Conservation (phyloP, 1,140 invertebrate genomes). For the Ceratina japonica region DNA sequence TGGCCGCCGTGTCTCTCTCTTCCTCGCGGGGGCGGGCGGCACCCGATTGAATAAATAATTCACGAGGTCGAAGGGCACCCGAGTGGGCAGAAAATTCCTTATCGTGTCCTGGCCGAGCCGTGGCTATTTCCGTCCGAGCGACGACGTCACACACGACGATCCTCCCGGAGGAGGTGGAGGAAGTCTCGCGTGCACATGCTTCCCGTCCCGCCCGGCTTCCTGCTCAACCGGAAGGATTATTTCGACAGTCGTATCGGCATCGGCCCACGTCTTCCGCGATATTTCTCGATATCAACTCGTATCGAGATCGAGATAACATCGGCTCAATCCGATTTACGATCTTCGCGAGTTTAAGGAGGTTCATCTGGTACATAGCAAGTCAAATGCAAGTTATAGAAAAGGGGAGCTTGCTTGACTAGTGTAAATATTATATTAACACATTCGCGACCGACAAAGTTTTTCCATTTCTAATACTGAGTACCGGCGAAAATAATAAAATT, state of each 20-base stretch:
- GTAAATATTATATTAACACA: too few species aligned
- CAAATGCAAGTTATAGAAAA: too few species aligned
- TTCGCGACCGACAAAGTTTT: too few species aligned
- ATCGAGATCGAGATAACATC: not conserved
- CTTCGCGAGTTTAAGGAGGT: too few species aligned
- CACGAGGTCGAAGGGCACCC: conserved; percentile 16
- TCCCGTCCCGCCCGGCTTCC: not conserved
- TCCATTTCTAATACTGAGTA: too few species aligned
- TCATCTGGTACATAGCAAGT: too few species aligned
- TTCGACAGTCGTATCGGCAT: conserved; percentile 14
- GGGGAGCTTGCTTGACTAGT: too few species aligned
- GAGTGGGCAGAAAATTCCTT: not conserved
- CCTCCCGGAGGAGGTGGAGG: not conserved
- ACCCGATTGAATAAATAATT: conserved; percentile 56
- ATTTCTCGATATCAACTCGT: conserved; percentile 2
- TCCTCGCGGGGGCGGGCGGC: not conserved
- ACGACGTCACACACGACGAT: conserved; percentile 8
- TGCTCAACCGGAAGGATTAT: not conserved
- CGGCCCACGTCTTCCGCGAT: conserved; percentile 24
- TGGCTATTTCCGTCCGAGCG: conserved; percentile 9
- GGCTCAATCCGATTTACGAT: too few species aligned
- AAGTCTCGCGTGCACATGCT: conserved; percentile 12
- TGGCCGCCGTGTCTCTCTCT: conserved; percentile 14
- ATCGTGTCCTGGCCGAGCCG: not conserved
- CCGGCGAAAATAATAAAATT: too few species aligned